Conservation (phyloP, 2,113 vertebrate genomes). For the Notiomystis cincta region DNA sequence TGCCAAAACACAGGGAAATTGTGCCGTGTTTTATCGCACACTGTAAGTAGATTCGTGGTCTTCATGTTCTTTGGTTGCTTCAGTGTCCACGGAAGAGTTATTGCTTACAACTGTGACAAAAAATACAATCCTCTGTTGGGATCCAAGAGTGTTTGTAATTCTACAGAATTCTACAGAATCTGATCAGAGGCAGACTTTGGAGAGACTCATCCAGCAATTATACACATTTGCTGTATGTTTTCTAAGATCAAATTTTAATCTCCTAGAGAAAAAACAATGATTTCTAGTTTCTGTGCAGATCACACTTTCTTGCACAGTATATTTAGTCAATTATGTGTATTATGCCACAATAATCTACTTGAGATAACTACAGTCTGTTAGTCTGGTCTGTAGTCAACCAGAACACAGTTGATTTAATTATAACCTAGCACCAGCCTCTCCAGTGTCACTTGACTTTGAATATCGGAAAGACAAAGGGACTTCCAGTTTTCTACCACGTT, state of each 20-base stretch:
- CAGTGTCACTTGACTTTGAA: neutral
- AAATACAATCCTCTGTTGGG: slow-evolving; percentile 50
- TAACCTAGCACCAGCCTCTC: neutral
- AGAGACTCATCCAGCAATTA: neutral
- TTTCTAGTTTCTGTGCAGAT: neutral
- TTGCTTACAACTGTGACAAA: neutral
- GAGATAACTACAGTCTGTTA: neutral
- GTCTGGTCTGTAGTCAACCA: neutral
- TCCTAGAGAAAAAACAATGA: neutral
- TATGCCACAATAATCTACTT: neutral
- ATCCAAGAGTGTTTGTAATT: neutral
- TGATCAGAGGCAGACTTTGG: neutral
- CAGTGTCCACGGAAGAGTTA: neutral
- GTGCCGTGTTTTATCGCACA: neutral
- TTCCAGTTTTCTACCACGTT: neutral
- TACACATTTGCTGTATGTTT: neutral
- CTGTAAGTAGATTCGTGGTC: neutral
- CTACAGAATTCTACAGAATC: neutral
- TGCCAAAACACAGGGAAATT: neutral
- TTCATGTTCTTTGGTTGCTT: neutral
- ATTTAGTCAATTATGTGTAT: neutral
- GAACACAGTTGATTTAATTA: neutral
- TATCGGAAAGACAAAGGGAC: neutral
- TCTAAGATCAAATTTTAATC: neutral
- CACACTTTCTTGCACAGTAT: neutral